Base-by-base conservation (phyloP, 2,113 vertebrate species). In the Typhlomys cinereus region DNA sequence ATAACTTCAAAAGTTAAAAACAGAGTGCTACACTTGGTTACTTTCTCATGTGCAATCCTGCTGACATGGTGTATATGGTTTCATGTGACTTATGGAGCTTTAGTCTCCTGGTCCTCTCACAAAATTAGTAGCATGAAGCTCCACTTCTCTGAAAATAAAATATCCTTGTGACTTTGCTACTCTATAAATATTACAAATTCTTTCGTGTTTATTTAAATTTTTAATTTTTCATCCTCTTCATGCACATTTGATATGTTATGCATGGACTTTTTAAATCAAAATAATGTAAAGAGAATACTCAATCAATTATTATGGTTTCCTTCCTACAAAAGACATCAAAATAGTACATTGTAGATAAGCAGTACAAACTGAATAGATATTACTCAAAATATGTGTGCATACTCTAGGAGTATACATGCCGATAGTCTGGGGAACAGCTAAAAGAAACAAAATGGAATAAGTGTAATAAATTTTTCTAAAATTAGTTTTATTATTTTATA, bases 51-150 rank as follows among this genome's bases (percentile, higher is more conserved):
- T 82, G 50, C 66, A 74, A 75, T 75, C 61, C 44, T 76, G 61
- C 82, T 41, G 59, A 52, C 57, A 70, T 74, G 31, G 13, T 66
- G 7, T 41, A 14, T n/a, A n/a, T n/a, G 7, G 25, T 95, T 82
- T 78, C 29, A 23, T 62, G n/a, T n/a, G 71, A 20, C 76, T 92
- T 80, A 31, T 44, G 78, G 85, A 84, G 48, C 54, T 95, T 89
- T 71, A 80, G 87, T 76, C 88, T 80, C 23, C 73, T 94, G 14
- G 14, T 31, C 12, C 11, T 41, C 54, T 18, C 69, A 50, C 36
- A 78, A 61, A 81, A 82, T 67, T 74, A 85, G 59, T 34, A 78
- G n/a, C n/a, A 59, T 69, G 71, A 34, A 82, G 7, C 8, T 88
- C 36, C 0, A 15, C 12, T 85, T 92, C 82, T 81, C 36, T 91